A percentile compares a stretch with the other conserved stretches of the same genome.
phyloP scores from a whole-genome alignment of 2,888 invertebrate genomes.

The Seira sanloemensis region DNA sequence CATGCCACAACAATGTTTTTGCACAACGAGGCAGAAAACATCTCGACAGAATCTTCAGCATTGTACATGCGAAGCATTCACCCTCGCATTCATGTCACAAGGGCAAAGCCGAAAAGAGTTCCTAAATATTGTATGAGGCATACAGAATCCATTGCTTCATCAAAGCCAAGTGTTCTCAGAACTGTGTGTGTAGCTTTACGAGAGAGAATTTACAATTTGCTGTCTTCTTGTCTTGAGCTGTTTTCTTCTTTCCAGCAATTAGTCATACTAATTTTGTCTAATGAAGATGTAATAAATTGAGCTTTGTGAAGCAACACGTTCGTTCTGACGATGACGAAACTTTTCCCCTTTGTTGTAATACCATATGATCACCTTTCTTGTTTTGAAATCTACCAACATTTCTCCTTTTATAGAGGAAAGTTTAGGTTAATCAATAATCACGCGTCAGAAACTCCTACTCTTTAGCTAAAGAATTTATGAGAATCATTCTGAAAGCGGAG shows the following conservation, averaged over 20 bases:
- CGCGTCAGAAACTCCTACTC: not conserved
- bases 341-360: too few species aligned
- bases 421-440: not conserved
- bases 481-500: too few species aligned
- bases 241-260: not conserved
- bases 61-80: not conserved
- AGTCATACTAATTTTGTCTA: not conserved
- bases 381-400: not conserved
- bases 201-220: not conserved
- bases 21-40: too few species aligned
- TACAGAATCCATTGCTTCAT: not conserved
- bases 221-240: not conserved
- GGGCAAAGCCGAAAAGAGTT: not conserved
- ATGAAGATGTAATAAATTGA: not conserved
- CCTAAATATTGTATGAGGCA: not conserved
- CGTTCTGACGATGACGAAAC: not conserved
- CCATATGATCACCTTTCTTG: not conserved
- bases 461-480: too few species aligned
- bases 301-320: not conserved
- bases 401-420: not conserved
- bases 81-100: not conserved
- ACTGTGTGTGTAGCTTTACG: not conserved
- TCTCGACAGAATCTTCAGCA: not conserved
- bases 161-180: not conserved
- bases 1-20: too few species aligned